Evolutionary conservation across 2,888 invertebrate species (phyloP).

Genomic region (Clepsis dumicolana): DNA sequence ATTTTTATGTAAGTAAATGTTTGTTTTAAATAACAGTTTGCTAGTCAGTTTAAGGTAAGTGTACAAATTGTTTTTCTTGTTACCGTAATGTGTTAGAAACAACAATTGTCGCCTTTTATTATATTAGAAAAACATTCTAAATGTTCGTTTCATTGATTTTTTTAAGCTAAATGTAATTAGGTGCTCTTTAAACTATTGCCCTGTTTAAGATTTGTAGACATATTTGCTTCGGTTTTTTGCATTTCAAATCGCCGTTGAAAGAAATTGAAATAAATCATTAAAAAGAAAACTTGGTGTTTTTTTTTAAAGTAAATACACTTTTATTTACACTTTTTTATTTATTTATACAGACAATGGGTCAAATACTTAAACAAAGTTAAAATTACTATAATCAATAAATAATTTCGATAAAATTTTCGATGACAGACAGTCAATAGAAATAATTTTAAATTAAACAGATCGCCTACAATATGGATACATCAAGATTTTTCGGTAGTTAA

Average conservation of each 20-base stretch:
- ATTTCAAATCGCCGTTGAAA: slow-evolving; percentile 21
- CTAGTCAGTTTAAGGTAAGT: slow-evolving; percentile 41
- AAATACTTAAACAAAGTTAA: slow-evolving; percentile 16
- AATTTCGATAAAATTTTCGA: slow-evolving; percentile 5
- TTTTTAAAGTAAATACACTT: slow-evolving; percentile 12
- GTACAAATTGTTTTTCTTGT: slow-evolving; percentile 32
- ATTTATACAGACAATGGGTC: slow-evolving; percentile 17
- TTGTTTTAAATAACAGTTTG: slow-evolving; percentile 18
- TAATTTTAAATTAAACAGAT: not conserved
- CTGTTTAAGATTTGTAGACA: not conserved
- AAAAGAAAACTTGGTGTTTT: not conserved
- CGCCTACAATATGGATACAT: not conserved
- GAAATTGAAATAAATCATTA: slow-evolving; percentile 33
- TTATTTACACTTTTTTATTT: slow-evolving; percentile 35
- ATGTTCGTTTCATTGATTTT: not conserved
- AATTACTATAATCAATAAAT: slow-evolving; percentile 21
- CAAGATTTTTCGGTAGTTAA: not conserved
- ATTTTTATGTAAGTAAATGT: slow-evolving; percentile 9
- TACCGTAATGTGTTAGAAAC: slow-evolving; percentile 14
- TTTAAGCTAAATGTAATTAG: not conserved
- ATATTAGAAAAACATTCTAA: not conserved
- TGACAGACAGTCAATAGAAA: not conserved
- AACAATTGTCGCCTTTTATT: not conserved
- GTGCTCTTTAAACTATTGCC: slow-evolving; percentile 1
- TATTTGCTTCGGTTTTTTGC: slow-evolving; percentile 11